Base-by-base conservation (phyloP, 2,888 invertebrate genomes). In the Alitta virens region DNA sequence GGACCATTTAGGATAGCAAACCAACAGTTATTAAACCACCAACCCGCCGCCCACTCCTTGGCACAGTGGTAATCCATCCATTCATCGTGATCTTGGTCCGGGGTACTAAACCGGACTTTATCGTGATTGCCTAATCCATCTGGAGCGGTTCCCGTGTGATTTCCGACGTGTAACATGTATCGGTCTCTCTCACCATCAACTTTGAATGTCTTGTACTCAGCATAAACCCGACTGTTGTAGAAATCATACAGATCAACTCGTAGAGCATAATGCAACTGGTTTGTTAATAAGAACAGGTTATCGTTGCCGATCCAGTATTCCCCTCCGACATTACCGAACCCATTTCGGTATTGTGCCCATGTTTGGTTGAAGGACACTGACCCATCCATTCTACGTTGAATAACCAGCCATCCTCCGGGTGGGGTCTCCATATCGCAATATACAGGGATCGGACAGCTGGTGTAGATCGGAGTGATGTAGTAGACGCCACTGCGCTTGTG, bases 1-100 rank as follows among this genome's bases (percentile, higher is more conserved):
- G 90, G 89, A 16, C 94, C 95, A 79, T 95, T 95, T 67, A 95
- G 87, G 84, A 94, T 94, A 25, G 91, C 93, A 76, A 92, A 93
- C 83, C 94, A 94, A 84, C 95, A 95, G 82, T 94, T 93, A 64
- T 92, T 91, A 84, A 91, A 95, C 95, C 95, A 95, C 94, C 94
- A 95, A 42, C 95, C 95, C 21, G 93, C 94, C 79, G 91, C 91
- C 85, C 94, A 95, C 84, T 93, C 93, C 65, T 87, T 89, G 54
- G 94, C 94, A 84, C 95, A 95, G 82, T 94, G 90, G 24, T 92
- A 91, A 23, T 76, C 76, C 3, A 67, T 64, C 62, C 92, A 92
- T 71, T 89, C 90, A 77, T 96, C 95, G 74, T 93, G 87, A 80
- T 96, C 95, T 51, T 87, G 88, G 79, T 95, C 95, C 58, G 90